phyloP scores from a whole-genome alignment of 37 sponge, comb jelly and placozoan species.

The Aplysina aerophoba region DNA sequence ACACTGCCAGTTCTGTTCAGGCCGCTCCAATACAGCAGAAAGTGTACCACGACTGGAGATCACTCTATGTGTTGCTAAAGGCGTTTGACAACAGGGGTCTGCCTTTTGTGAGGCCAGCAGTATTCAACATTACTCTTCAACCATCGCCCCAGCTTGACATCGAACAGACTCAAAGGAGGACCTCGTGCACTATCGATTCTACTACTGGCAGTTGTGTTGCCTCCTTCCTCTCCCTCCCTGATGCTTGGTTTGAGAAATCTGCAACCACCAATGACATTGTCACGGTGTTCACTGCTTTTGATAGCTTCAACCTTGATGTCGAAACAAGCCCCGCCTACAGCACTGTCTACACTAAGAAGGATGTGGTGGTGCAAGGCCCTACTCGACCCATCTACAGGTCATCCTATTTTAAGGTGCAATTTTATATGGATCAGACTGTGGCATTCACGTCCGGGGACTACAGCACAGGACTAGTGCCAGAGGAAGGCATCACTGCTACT shows the following conservation, averaged over 20 bases:
- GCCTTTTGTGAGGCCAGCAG: neutral
- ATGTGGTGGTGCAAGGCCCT: neutral
- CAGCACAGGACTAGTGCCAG: neutral
- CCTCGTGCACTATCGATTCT: neutral
- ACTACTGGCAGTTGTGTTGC: neutral
- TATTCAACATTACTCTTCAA: neutral
- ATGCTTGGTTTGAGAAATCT: constrained; percentile 9
- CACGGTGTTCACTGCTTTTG: neutral
- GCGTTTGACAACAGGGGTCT: constrained; percentile 12
- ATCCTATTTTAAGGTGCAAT: neutral
- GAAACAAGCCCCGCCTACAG: constrained; percentile 1
- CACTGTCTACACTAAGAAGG: neutral
- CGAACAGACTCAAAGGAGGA: neutral
- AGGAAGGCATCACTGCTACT: neutral
- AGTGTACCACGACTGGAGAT: constrained; percentile 1
- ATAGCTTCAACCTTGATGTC: neutral
- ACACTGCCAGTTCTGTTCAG: neutral
- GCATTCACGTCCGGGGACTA: neutral
- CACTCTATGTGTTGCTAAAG: neutral
- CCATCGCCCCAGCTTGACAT: neutral
- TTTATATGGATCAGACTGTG: neutral
- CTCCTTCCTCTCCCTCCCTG: neutral
- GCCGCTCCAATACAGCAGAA: neutral
- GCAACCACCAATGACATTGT: neutral
- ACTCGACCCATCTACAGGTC: neutral